A percentile compares a stretch with the other conserved stretches of the same genome.
phyloP scores from a whole-genome alignment of 2,888 invertebrate species.

The Cosmopolites sordidus region DNA sequence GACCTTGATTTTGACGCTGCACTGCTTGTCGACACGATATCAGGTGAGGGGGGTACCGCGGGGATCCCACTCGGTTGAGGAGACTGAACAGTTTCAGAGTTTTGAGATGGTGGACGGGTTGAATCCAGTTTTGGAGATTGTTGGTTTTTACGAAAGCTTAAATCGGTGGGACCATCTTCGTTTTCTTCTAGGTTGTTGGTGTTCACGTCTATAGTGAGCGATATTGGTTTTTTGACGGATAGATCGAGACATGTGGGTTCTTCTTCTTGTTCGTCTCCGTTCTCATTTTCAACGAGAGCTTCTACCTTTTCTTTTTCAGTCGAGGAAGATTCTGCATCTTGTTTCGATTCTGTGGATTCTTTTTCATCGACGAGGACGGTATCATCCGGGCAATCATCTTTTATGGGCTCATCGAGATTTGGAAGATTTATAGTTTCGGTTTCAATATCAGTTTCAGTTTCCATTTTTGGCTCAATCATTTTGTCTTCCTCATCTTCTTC shows the following conservation, averaged over 20 bases:
- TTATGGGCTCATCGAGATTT: too few relatives aligned
- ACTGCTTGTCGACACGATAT: constrained; percentile 54
- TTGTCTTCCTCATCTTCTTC: too few relatives aligned
- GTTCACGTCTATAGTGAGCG: constrained; percentile 14
- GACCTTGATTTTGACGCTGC: constrained; percentile 45
- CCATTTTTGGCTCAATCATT: too few relatives aligned
- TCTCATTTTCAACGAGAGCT: constrained; percentile 17
- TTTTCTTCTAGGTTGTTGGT: constrained; percentile 42
- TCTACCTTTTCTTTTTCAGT: too few relatives aligned
- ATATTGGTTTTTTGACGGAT: constrained; percentile 30
- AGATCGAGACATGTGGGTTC: constrained; percentile 32
- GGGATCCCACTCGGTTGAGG: constrained; percentile 70
- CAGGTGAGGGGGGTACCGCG: constrained; percentile 66
- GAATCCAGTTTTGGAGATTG: constrained; percentile 44
- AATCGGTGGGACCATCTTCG: constrained; percentile 53
- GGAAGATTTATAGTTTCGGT: too few relatives aligned
- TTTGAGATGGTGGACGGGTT: constrained; percentile 61
- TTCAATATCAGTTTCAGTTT: too few relatives aligned
- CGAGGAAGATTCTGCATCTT: too few relatives aligned
- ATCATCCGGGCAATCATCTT: too few relatives aligned
- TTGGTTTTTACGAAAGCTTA: constrained; percentile 53
- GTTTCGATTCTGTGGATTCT: too few relatives aligned
- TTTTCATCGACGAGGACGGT: too few relatives aligned
- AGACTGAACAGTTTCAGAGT: constrained; percentile 69
- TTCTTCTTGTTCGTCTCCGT: constrained; percentile 24